phyloP scores from a whole-genome alignment of 92 coral and sea anemone species.

The Hydrozoanthus gracilis region DNA sequence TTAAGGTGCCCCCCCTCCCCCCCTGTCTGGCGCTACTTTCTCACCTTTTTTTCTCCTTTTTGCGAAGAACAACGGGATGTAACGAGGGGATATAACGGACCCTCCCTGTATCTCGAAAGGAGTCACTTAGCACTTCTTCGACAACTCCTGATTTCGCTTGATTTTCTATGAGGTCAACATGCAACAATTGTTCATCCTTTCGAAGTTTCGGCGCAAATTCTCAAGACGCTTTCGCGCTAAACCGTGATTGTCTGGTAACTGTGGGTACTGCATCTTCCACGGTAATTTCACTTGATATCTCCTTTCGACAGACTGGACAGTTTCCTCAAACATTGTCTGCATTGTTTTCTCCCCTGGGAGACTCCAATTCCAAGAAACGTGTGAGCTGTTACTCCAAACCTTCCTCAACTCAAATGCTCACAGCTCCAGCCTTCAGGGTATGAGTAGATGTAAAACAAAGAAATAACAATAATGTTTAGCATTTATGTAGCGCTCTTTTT shows the following conservation, averaged over 20 bases:
- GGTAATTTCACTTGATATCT: conserved; percentile 43
- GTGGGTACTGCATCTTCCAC: conserved; percentile 33
- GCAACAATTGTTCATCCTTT: conserved; percentile 18
- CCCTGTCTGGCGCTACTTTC: conserved; percentile 49
- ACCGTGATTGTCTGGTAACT: conserved; percentile 43
- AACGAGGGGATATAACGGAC: conserved; percentile 55
- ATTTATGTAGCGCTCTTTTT: no score
- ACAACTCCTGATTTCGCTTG: conserved; percentile 53
- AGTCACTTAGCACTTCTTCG: conserved; percentile 31
- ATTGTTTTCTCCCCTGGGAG: conserved; percentile 8
- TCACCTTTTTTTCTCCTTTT: conserved; percentile 55
- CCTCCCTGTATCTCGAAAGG: conserved; percentile 5
- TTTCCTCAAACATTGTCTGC: conserved; percentile 26
- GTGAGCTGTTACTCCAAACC: neutral
- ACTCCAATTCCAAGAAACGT: conserved; percentile 35
- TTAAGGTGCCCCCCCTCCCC: conserved; percentile 40
- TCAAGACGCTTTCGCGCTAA: conserved; percentile 13
- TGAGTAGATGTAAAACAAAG: no score
- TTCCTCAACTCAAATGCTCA: neutral
- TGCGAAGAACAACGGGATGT: conserved; percentile 48
- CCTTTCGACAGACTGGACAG: neutral
- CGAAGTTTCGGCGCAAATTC: neutral
- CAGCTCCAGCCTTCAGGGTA: no score
- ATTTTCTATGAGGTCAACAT: conserved; percentile 37
- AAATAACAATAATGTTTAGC: no score